A percentile compares a stretch with the other conserved stretches of the same genome.
These are phyloP conservation scores for Speoplatyrhinus poulsoni DNA, from an alignment of 2,113 vertebrate genomes.

Conservation along the genomic window DNA sequence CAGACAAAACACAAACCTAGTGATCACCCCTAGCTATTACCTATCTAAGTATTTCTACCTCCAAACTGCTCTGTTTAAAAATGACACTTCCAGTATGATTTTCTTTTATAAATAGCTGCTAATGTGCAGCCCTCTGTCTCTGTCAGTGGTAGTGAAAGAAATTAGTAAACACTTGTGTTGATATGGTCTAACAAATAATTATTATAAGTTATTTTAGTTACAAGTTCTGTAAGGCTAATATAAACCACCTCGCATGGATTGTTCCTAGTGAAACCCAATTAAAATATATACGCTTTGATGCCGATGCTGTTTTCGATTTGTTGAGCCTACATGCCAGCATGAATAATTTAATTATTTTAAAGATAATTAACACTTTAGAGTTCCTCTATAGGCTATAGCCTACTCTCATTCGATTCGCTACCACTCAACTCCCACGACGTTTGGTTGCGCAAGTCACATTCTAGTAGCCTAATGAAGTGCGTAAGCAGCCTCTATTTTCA, in stretches of 20 bases:
- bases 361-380: conserved; percentile 35
- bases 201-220: neutral
- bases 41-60: neutral
- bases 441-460: conserved; percentile 66
- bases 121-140: conserved; percentile 50
- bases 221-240: too few relatives aligned
- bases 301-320: neutral
- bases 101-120: neutral
- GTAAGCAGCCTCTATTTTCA: conserved; percentile 77
- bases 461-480: conserved; percentile 60
- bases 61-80: neutral
- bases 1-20: neutral
- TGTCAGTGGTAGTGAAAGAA: conserved; percentile 10
- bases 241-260: neutral
- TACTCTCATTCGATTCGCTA: conserved; percentile 63
- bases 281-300: neutral
- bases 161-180: neutral
- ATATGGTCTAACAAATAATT: neutral
- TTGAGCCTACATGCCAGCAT: conserved; percentile 30
- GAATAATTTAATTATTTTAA: conserved; percentile 47
- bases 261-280: too few relatives aligned
- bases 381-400: conserved; percentile 51
- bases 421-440: conserved; percentile 49
- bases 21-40: neutral
- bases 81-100: neutral